phyloP scores from a whole-genome alignment of 1,140 invertebrate species.

The Aethina tumida region DNA sequence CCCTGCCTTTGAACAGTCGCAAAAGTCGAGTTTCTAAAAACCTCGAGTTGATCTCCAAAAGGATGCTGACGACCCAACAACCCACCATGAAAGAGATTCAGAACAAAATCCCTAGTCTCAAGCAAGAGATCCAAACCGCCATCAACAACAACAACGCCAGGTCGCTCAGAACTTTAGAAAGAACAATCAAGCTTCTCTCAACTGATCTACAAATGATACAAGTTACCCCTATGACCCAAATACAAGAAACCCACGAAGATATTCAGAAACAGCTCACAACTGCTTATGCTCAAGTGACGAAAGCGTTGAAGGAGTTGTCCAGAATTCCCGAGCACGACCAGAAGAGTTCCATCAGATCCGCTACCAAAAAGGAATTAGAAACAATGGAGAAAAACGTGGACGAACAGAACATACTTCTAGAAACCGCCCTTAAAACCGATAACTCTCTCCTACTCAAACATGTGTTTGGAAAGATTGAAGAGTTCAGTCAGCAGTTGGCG shows the following conservation, averaged over 20 bases:
- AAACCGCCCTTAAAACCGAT: no score
- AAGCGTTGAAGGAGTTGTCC: conserved; percentile 11
- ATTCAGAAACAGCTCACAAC: conserved; percentile 8
- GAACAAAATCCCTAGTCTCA: conserved; percentile 12
- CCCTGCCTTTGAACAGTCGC: no score
- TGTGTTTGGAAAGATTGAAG: no score
- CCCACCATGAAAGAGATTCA: conserved; percentile 15
- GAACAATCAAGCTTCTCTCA: conserved; percentile 14
- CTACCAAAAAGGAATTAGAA: no score
- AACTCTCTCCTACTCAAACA: no score
- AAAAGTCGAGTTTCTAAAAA: no score
- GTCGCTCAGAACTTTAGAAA: conserved; percentile 9
- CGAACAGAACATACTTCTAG: neutral
- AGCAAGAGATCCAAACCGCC: conserved; percentile 10
- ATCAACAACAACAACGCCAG: conserved; percentile 16
- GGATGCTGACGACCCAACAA: conserved; percentile 1
- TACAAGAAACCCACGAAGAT: conserved; percentile 13
- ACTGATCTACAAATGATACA: conserved; percentile 19
- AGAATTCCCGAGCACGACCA: no score
- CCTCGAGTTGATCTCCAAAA: neutral
- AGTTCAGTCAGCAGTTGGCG: no score
- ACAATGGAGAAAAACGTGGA: conserved; percentile 10
- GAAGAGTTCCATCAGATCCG: no score
- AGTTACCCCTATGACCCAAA: conserved; percentile 10
- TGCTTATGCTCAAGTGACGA: conserved; percentile 15